Percentiles rank a stretch among this genome's conserved stretches.
phyloP scores from a whole-genome alignment of 2,888 invertebrate species.

The Unio pictorum region DNA sequence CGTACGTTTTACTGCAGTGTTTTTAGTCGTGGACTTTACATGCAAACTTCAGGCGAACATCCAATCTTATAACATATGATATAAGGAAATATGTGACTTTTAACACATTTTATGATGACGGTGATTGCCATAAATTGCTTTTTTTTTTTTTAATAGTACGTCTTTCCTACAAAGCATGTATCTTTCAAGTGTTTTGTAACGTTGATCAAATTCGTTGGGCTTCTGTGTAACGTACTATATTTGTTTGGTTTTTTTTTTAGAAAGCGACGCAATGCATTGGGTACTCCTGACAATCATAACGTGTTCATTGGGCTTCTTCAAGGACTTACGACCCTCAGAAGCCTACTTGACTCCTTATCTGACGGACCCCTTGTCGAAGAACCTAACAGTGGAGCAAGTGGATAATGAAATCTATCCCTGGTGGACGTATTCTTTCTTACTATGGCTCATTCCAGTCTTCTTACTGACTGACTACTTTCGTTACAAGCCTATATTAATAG shows the following conservation, averaged over 20 bases:
- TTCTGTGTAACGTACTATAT: not conserved
- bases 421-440: conserved; percentile 88
- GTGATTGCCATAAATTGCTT: no score
- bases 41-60: no score
- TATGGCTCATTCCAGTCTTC: conserved; percentile 81
- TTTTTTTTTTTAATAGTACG: no score
- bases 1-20: no score
- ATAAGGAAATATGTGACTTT: no score
- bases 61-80: no score
- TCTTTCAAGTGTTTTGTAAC: no score
- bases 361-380: conserved; percentile 26
- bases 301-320: conserved; percentile 39
- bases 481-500: conserved; percentile 89
- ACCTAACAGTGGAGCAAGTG: conserved; percentile 27
- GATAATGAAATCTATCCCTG: conserved; percentile 83
- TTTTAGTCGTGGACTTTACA: no score
- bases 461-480: conserved; percentile 84
- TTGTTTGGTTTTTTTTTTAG: not conserved
- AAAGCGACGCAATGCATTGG: conserved; percentile 16
- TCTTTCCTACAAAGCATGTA: no score
- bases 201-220: no score
- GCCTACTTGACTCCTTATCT: conserved; percentile 41
- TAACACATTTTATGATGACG: no score
- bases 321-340: conserved; percentile 40
- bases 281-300: conserved; percentile 20